Evolutionary conservation across 2,113 vertebrate species (phyloP), one percentile per base, ranked within the genome.

Genomic region (Malurus cyaneus): DNA sequence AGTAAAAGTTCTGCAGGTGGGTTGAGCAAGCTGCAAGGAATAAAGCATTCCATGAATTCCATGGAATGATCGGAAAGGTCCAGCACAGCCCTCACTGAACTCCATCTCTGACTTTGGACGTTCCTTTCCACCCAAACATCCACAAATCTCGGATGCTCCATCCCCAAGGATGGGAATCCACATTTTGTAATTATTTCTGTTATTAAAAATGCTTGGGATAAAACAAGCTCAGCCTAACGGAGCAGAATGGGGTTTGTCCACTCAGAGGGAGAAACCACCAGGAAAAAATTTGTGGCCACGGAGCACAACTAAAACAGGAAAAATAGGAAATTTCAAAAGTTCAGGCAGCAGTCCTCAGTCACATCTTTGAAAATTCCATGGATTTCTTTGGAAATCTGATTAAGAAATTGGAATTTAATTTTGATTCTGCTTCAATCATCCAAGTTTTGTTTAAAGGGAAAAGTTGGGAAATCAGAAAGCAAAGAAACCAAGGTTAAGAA

Each of bases 31-130:
- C 39, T 54, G 77, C 31, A 89, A 80, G 18, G 34, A 44, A 47
- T 21, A 12, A 60, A 42, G 6, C 4, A 54, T 42, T 47, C 52
- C 5, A 6, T 1, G 2, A 24, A 31, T 78, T 57, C 24, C 65
- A 42, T 31, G 18, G 28, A 65, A 78, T 16, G 3, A 39, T 15
- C 19, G 26, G 36, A 42, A 41, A 73, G 28, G 21, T 42, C 44
- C 16, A 39, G 23, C 62, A 52, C 24, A 61, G 15, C 34, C 50
- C 31, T 66, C 46, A 41, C 4, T 39, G 23, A 32, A 18, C 5
- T 26, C n/a, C 32, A 28, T 14, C 11, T 26, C 60, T 1, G 0
- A 11, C 6, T 79, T 44, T 15, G 3, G 7, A 9, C 2, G 0
- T 16, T 80, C 52, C n/a, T 39, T 39, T 47, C n/a, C 18, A 42